Conservation (phyloP, 2,888 invertebrate genomes). For the Seira musarum region DNA sequence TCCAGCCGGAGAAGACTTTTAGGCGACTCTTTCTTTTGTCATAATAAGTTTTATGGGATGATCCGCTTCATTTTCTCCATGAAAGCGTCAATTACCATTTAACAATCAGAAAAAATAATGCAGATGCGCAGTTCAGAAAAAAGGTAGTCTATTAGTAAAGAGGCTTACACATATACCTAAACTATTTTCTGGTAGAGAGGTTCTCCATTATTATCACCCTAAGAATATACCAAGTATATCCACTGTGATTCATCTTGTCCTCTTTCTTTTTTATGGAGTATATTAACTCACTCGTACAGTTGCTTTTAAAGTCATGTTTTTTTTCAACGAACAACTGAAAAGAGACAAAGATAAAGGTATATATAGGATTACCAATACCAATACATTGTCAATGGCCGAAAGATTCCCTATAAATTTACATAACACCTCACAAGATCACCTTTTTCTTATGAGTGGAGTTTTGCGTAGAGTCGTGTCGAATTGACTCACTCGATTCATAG, state of each 20-base stretch:
- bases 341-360: not conserved
- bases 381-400: not conserved
- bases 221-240: not conserved
- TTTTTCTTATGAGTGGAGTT: too few relatives aligned
- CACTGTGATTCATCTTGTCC: constrained; percentile 41
- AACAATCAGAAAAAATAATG: constrained; percentile 25
- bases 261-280: constrained; percentile 36
- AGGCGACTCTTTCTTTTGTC: constrained; percentile 30
- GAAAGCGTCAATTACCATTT: constrained; percentile 47
- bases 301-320: constrained; percentile 15
- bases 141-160: constrained; percentile 11
- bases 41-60: constrained; percentile 16
- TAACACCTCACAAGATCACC: not conserved
- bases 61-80: constrained; percentile 29
- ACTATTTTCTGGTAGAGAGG: constrained; percentile 47
- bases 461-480: too few relatives aligned
- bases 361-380: not conserved
- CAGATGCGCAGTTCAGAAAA: constrained; percentile 5
- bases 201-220: constrained; percentile 21
- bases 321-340: not conserved
- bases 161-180: not conserved
- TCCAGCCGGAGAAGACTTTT: constrained; percentile 25
- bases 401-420: constrained; percentile 5
- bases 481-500: too few relatives aligned
- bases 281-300: constrained; percentile 42